Percentiles rank a stretch among this genome's conserved stretches.
phyloP scores from a whole-genome alignment of 2,113 vertebrate species.

The Nycticryphes semicollaris region DNA sequence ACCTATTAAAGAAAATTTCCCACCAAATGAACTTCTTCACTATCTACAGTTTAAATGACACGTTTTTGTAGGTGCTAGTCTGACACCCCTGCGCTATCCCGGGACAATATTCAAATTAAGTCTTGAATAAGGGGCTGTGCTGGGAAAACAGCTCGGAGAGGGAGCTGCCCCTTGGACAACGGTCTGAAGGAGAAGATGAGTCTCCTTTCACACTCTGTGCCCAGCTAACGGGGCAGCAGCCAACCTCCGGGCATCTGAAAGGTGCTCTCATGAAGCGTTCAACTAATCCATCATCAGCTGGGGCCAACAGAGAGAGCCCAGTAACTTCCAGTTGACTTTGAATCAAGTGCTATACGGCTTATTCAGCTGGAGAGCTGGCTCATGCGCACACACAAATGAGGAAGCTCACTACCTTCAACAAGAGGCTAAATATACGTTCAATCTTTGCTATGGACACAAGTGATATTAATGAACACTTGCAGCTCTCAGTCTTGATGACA shows the following conservation, averaged over 20 bases:
- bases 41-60: background rate
- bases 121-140: background rate
- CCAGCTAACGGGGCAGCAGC: background rate
- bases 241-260: background rate
- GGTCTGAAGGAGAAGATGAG: background rate
- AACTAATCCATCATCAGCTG: background rate
- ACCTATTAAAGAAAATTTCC: slow-evolving; percentile 41
- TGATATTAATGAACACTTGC: background rate
- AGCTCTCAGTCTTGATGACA: background rate
- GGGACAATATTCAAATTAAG: background rate
- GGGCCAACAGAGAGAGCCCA: background rate
- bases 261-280: background rate
- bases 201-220: background rate
- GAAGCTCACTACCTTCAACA: background rate
- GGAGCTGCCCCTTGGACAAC: background rate
- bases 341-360: too few species aligned
- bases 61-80: background rate
- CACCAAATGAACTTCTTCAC: background rate
- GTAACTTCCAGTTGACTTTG: background rate
- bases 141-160: background rate
- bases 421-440: background rate
- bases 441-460: background rate
- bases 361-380: background rate
- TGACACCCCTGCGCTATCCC: background rate
- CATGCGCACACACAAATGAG: fast-evolving